A percentile compares a stretch with the other conserved stretches of the same genome.
phyloP scores from a whole-genome alignment of 2,113 vertebrate genomes.

The Macaca fascicularis region T2T-MFA8v1.1 NC_088389.1:48394501-48395000 shows the following conservation, averaged over 20 bases:
- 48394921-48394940: background rate
- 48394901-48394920: background rate
- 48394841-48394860: background rate
- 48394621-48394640: background rate
- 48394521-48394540: background rate
- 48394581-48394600: background rate
- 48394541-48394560: background rate
- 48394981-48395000: background rate
- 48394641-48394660: background rate
- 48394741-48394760: background rate
- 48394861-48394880: background rate
- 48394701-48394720: background rate
- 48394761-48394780: background rate
- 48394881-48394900: background rate
- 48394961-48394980: background rate
- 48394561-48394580: background rate
- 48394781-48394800: background rate
- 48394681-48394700: background rate
- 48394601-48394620: background rate
- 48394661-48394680: background rate
- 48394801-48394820: background rate
- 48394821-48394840: background rate
- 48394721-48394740: background rate
- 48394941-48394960: background rate
- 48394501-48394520: background rate